Evolutionary conservation across 2,113 vertebrate genomes (phyloP), one percentile per base, ranked within the genome.

Genomic region (Tachycineta bicolor): DNA sequence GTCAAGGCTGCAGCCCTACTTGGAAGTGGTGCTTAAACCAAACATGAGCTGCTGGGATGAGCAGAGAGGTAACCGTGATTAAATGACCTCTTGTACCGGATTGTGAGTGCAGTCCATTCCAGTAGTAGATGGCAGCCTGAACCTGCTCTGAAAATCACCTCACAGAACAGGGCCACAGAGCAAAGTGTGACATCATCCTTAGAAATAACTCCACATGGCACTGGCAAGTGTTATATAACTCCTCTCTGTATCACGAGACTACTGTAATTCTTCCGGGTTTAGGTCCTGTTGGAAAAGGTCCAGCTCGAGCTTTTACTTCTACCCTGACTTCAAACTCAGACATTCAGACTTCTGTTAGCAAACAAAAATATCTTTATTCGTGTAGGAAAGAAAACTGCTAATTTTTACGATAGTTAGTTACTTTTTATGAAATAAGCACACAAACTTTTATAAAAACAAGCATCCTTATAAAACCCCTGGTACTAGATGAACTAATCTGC

Each of bases 221-320:
- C 70, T 60, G 47, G 50, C 82, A 88, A 93, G 90, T 71, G 84
- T 95, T 97, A 73, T 25, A 25, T 87, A 96, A 96, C 82, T 86
- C 75, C 73, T 93, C 12, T 28, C 85, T 89, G 21, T 87, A 89
- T 97, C 83, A 71, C 33, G n/a, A 94, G 94, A 50, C 39, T 71
- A 6, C 69, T 79, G 94, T 76, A 79, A 59, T 53, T 93, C 76
- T 97, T 97, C 95, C 33, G 64, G 95, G 81, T 95, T 73, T 85
- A 90, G 62, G 94, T 97, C 95, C 96, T 97, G 96, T 96, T 97
- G 97, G 97, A 97, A 9, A 41, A 33, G 41, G 41, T 94, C 90
- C 96, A 97, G 55, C 3, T 70, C 21, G 52, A 97, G 94, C 81
- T 96, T 94, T 96, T 93, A 87, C 87, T 93, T 87, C 78, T 95